Conservation (phyloP, 2,113 vertebrate species). For the Callipepla squamata region DNA sequence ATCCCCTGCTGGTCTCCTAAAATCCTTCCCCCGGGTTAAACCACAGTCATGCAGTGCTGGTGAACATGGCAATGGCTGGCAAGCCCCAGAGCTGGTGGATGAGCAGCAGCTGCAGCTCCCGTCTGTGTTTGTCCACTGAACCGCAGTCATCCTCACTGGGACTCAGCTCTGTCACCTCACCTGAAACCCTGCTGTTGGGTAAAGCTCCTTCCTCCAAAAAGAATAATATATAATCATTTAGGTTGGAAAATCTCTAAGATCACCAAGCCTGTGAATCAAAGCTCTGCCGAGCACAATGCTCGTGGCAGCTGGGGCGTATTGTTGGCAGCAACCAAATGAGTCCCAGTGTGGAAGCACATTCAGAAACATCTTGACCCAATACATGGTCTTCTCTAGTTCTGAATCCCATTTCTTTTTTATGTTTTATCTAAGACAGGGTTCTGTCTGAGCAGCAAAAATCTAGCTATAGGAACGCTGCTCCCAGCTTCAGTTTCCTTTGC, state of each 20-base stretch:
- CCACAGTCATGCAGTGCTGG: background rate
- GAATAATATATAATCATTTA: too few species aligned
- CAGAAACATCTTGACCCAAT: background rate
- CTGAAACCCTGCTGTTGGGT: background rate
- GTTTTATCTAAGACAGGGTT: background rate
- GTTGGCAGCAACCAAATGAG: background rate
- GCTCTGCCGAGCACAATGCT: background rate
- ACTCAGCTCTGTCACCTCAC: background rate
- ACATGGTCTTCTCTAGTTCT: background rate
- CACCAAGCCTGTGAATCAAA: background rate
- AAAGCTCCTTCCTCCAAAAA: background rate
- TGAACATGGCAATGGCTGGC: background rate
- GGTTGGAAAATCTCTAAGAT: too few species aligned
- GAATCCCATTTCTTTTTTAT: background rate
- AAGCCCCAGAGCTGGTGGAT: background rate
- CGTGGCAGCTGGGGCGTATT: fast-evolving
- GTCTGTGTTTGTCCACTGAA: fast-evolving
- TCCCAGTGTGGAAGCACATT: background rate
- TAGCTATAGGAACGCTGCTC: background rate
- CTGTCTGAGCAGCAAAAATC: background rate
- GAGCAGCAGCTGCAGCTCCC: fast-evolving
- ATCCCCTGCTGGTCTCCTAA: background rate
- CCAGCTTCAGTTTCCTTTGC: background rate
- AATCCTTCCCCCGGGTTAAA: background rate
- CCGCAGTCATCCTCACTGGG: background rate